Percentiles rank a stretch among this genome's conserved stretches.
Conservation (phyloP, 2,888 invertebrate species). For the Diaprepes abbreviatus region DNA sequence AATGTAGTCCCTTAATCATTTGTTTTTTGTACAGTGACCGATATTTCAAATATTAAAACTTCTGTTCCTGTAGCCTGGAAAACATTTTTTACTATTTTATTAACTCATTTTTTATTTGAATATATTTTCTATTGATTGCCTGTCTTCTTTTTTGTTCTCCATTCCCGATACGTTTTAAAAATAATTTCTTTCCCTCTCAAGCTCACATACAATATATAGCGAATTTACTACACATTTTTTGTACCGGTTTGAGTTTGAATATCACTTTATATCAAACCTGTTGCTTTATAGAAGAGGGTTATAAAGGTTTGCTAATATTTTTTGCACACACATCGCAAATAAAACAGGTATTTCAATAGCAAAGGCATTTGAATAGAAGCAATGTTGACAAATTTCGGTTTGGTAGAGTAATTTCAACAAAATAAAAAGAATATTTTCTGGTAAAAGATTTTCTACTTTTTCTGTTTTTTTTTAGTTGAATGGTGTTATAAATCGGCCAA, state of each 20-base stretch:
- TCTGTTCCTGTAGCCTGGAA: no score
- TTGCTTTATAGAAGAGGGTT: slow-evolving; percentile 46
- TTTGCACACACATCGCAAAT: slow-evolving; percentile 53
- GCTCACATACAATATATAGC: neutral
- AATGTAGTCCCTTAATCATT: no score
- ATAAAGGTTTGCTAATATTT: slow-evolving; percentile 56
- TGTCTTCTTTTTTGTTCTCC: no score
- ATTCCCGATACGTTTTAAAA: neutral
- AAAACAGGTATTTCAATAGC: slow-evolving; percentile 57
- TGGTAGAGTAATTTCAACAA: neutral
- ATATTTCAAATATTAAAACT: no score
- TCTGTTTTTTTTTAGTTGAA: no score
- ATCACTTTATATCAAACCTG: slow-evolving; percentile 42
- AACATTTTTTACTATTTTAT: no score
- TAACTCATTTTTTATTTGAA: no score
- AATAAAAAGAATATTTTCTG: no score
- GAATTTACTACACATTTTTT: slow-evolving; percentile 30
- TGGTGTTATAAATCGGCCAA: no score
- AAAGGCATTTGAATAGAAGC: slow-evolving; percentile 43
- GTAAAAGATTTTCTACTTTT: no score
- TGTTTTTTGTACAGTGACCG: no score
- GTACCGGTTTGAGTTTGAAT: slow-evolving; percentile 27
- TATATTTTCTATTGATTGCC: no score
- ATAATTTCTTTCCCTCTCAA: neutral
- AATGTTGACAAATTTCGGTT: slow-evolving; percentile 23